phyloP scores from a whole-genome alignment of 2,797 vertebrate species.

The Periophthalmus magnuspinnatus region DNA sequence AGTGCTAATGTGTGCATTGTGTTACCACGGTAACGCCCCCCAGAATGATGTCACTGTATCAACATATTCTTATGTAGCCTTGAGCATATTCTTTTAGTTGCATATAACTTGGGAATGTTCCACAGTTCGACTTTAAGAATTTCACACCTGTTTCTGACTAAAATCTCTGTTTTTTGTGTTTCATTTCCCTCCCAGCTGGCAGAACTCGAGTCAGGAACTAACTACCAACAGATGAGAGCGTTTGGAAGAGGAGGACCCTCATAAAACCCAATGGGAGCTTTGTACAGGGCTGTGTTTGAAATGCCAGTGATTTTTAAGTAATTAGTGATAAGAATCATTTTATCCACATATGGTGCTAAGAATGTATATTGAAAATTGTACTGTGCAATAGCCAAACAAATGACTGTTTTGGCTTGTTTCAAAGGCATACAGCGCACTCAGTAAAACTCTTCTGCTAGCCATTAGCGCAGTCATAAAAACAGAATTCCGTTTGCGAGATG shows the following conservation, averaged over 20 bases:
- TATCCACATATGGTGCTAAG: conserved; percentile 59
- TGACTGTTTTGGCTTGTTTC: conserved; percentile 43
- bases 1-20: too few relatives aligned
- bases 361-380: conserved; percentile 43
- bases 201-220: conserved; percentile 39
- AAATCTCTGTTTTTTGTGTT: conserved; percentile 18
- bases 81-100: too few relatives aligned
- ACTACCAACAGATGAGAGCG: conserved; percentile 29
- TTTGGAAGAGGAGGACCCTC: conserved; percentile 35
- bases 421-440: conserved; percentile 25
- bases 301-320: too few relatives aligned
- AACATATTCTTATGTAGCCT: too few relatives aligned
- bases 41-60: too few relatives aligned
- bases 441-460: conserved; percentile 35
- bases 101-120: background rate
- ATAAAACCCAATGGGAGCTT: conserved; percentile 16
- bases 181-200: conserved; percentile 45
- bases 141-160: conserved; percentile 4
- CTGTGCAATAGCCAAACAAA: conserved; percentile 33
- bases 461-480: conserved; percentile 36
- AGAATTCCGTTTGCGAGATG: conserved; percentile 26
- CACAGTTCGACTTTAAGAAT: background rate
- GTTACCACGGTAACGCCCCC: too few relatives aligned
- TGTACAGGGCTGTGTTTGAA: conserved; percentile 6
- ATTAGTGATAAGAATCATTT: conserved; percentile 30